These are phyloP conservation scores for Trimorus sp. DNA, from an alignment of 2,888 invertebrate genomes.

Conservation along the genomic window DNA sequence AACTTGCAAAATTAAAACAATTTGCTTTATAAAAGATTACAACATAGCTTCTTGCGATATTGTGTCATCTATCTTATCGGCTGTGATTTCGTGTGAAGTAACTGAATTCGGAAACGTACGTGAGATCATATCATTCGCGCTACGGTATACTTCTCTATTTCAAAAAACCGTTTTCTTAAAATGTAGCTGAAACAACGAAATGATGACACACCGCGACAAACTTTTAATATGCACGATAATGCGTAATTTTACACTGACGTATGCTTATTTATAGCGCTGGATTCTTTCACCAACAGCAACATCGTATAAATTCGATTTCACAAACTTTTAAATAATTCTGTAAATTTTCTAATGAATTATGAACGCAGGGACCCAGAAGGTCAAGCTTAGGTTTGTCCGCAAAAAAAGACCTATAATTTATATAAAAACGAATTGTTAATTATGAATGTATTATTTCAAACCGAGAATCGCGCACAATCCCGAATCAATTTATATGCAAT, in stretches of 20 bases:
- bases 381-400: neutral
- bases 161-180: too few species aligned
- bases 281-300: conserved; percentile 5
- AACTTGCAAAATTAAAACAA: too few species aligned
- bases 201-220: too few species aligned
- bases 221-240: conserved; percentile 1
- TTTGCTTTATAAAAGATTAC: too few species aligned
- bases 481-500: too few species aligned
- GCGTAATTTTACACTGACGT: conserved; percentile 13
- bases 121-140: too few species aligned
- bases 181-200: neutral
- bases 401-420: conserved; percentile 19
- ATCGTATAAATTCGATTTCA: conserved; percentile 16
- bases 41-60: too few species aligned
- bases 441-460: neutral
- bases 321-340: conserved; percentile 18
- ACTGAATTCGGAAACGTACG: too few species aligned
- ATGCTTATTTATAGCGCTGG: conserved; percentile 12
- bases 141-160: too few species aligned
- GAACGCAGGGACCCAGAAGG: conserved; percentile 1
- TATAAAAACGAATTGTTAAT: conserved; percentile 1
- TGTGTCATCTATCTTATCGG: too few species aligned
- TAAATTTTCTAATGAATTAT: conserved; percentile 25
- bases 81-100: too few species aligned
- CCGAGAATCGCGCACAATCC: neutral